phyloP scores from a whole-genome alignment of 35 echinoderm and acorn worm genomes.

The Ophiothrix spiculata region DNA sequence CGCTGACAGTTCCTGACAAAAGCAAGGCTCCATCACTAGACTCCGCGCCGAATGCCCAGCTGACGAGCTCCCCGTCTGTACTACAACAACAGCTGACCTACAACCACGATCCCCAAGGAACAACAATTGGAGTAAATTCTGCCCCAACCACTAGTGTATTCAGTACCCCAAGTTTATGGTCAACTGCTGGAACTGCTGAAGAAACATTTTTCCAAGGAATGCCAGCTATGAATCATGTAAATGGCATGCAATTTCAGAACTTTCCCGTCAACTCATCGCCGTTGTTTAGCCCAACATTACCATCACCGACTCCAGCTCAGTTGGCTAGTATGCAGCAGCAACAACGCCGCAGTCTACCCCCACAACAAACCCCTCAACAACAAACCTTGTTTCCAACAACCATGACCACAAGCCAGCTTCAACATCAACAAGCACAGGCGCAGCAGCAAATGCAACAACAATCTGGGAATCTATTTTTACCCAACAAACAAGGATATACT shows the following conservation, averaged over 20 bases:
- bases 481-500: conserved; percentile 66
- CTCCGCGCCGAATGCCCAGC: not conserved
- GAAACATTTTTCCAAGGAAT: conserved; percentile 91
- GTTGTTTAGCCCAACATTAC: conserved; percentile 77
- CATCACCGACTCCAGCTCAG: conserved; percentile 32
- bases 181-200: conserved; percentile 69
- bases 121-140: conserved; percentile 46
- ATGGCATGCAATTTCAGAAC: conserved; percentile 97
- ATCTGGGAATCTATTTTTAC: conserved; percentile 66
- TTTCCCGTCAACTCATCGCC: conserved; percentile 90
- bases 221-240: conserved; percentile 67
- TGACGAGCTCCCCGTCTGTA: not conserved
- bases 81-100: conserved; percentile 39
- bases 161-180: conserved; percentile 82
- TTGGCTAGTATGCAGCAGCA: conserved; percentile 30
- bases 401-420: conserved; percentile 53
- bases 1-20: conserved; percentile 91
- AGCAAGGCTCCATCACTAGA: not conserved
- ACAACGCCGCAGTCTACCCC: conserved; percentile 76
- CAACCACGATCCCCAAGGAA: conserved; percentile 44
- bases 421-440: conserved; percentile 75
- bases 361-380: conserved; percentile 73
- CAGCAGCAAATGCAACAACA: conserved; percentile 60
- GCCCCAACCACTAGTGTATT: conserved; percentile 69
- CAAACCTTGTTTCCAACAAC: conserved; percentile 69